Conservation (phyloP, 2,113 vertebrate species). For the Ivindomyrus marchei region DNA sequence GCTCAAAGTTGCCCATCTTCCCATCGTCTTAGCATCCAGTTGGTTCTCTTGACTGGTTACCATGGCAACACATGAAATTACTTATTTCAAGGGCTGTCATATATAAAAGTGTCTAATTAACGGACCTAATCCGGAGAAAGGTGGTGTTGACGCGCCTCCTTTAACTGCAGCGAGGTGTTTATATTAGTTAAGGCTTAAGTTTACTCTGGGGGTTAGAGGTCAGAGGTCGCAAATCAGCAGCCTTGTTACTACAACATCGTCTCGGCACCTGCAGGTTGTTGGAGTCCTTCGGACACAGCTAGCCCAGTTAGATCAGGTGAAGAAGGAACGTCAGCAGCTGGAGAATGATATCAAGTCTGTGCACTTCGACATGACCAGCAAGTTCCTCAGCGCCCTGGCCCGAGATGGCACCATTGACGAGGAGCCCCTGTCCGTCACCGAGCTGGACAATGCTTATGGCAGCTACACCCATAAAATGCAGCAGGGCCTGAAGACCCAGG, state of each 20-base stretch:
- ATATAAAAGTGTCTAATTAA: neutral
- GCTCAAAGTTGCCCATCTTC: neutral
- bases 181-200: neutral
- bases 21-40: neutral
- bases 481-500: constrained; percentile 77
- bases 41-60: neutral
- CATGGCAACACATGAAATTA: neutral
- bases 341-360: constrained; percentile 84
- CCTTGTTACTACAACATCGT: neutral
- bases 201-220: neutral
- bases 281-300: constrained; percentile 77
- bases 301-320: constrained; percentile 74
- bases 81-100: neutral
- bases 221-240: neutral
- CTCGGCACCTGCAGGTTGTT: constrained; percentile 66
- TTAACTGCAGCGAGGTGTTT: neutral
- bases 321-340: constrained; percentile 79
- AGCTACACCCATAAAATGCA: constrained; percentile 76
- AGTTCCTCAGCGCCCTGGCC: constrained; percentile 80
- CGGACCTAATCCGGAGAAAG: neutral
- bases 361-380: constrained; percentile 85
- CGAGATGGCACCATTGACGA: constrained; percentile 90
- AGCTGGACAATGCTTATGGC: constrained; percentile 81
- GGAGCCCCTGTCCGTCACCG: constrained; percentile 78
- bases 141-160: neutral